Evolutionary conservation across 2,113 vertebrate species (phyloP).

Genomic region (Pelobates fuscus): DNA sequence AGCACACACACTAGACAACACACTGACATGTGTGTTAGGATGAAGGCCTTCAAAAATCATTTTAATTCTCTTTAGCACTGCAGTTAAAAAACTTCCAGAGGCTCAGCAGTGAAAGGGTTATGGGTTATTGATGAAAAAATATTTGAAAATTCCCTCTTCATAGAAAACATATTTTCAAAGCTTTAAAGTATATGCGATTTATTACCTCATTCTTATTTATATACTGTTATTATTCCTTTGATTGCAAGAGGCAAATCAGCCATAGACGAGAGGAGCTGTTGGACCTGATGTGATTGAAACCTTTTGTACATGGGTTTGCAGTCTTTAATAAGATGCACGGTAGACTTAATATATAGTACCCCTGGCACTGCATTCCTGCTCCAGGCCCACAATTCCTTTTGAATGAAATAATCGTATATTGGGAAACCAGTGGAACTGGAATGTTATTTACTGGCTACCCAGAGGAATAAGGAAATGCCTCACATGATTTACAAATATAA

Average conservation of each 20-base stretch:
- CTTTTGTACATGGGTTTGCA: neutral
- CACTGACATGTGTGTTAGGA: no score
- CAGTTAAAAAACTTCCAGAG: no score
- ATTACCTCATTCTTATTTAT: neutral
- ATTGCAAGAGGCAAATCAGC: neutral
- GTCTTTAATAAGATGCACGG: neutral
- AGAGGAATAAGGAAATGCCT: conserved; percentile 43
- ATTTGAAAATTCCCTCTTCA: neutral
- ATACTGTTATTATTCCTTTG: no score
- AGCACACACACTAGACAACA: no score
- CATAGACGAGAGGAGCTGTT: neutral
- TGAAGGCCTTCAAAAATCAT: no score
- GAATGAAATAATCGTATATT: neutral
- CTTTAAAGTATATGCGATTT: neutral
- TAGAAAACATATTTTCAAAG: neutral
- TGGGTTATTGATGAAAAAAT: neutral
- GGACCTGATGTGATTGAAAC: neutral
- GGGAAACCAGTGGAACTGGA: neutral
- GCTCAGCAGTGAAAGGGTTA: no score
- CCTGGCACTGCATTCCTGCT: neutral
- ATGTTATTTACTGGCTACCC: conserved; percentile 27
- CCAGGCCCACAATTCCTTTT: neutral
- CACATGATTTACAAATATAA: conserved; percentile 41
- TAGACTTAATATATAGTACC: no score
- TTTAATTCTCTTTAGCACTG: no score